A percentile compares a stretch with the other conserved stretches of the same genome.
These are phyloP conservation scores for Lemur catta DNA, from an alignment of 2,797 vertebrate species.

Conservation along the genomic window DNA sequence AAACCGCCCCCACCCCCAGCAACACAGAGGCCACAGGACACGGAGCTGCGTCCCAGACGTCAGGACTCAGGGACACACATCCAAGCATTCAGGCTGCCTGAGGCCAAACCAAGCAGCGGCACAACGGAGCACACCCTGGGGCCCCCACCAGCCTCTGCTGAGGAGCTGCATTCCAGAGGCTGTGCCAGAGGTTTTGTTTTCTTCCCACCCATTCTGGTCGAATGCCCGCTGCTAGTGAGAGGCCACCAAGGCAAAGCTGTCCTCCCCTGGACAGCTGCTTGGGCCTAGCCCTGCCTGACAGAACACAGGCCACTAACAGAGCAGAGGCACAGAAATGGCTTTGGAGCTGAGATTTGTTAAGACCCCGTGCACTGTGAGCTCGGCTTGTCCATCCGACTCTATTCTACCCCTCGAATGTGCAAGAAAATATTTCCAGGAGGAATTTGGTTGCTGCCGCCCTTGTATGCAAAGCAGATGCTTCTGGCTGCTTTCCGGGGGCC, in stretches of 20 bases:
- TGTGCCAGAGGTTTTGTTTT: neutral
- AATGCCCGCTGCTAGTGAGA: neutral
- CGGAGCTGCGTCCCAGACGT: fast-evolving
- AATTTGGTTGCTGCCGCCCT: neutral
- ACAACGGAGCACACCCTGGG: neutral
- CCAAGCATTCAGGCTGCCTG: neutral
- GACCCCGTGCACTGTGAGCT: neutral
- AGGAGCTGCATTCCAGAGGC: neutral
- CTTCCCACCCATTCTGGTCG: neutral
- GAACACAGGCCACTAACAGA: neutral
- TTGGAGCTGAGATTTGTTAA: neutral
- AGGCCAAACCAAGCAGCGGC: neutral
- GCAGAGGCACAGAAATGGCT: too few species aligned
- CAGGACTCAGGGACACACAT: fast-evolving
- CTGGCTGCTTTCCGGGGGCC: neutral
- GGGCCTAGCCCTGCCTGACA: neutral
- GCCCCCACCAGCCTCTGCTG: too few species aligned
- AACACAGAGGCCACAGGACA: neutral
- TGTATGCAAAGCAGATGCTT: neutral
- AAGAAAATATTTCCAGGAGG: neutral
- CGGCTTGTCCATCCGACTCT: neutral
- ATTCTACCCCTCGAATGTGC: neutral
- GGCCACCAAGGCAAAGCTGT: neutral
- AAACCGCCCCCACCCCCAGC: neutral
- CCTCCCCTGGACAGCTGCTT: neutral